A percentile compares a stretch with the other conserved stretches of the same genome.
These are phyloP conservation scores for Malacosoma neustria DNA, from an alignment of 2,888 invertebrate species.

Conservation along the genomic window DNA sequence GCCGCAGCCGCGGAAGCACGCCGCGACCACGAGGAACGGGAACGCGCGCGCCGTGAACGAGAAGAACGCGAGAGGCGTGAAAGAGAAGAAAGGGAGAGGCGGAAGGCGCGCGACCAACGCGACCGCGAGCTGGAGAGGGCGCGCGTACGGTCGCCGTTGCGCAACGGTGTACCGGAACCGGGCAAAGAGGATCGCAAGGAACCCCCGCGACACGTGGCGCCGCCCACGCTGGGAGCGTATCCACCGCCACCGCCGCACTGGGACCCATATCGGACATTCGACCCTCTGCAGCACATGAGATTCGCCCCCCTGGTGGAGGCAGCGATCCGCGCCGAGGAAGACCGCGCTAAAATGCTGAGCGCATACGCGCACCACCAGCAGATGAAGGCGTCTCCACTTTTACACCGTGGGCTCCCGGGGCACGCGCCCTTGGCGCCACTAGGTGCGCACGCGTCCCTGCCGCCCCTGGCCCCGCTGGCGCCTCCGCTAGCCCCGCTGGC, in stretches of 20 bases:
- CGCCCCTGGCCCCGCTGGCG: constrained; percentile 38
- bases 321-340: constrained; percentile 84
- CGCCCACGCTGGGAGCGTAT: constrained; percentile 72
- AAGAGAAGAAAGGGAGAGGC: constrained; percentile 50
- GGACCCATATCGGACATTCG: constrained; percentile 83
- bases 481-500: constrained; percentile 47
- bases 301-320: constrained; percentile 88
- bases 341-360: constrained; percentile 84
- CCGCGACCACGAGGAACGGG: constrained; percentile 61
- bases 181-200: constrained; percentile 69
- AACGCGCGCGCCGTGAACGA: constrained; percentile 75
- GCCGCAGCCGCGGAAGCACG: constrained; percentile 45
- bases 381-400: constrained; percentile 60
- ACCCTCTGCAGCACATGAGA: constrained; percentile 79
- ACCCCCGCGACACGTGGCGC: constrained; percentile 55
- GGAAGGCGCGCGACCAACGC: constrained; percentile 61
- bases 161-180: constrained; percentile 77
- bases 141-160: constrained; percentile 83
- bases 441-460: constrained; percentile 54
- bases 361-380: constrained; percentile 79
- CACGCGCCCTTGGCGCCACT: constrained; percentile 58
- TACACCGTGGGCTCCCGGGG: constrained; percentile 65
- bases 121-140: constrained; percentile 77
- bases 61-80: constrained; percentile 75
- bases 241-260: constrained; percentile 75